Evolutionary conservation across 2,113 vertebrate species (phyloP).

Genomic region (Calyptommatus sinebrachiatus): DNA sequence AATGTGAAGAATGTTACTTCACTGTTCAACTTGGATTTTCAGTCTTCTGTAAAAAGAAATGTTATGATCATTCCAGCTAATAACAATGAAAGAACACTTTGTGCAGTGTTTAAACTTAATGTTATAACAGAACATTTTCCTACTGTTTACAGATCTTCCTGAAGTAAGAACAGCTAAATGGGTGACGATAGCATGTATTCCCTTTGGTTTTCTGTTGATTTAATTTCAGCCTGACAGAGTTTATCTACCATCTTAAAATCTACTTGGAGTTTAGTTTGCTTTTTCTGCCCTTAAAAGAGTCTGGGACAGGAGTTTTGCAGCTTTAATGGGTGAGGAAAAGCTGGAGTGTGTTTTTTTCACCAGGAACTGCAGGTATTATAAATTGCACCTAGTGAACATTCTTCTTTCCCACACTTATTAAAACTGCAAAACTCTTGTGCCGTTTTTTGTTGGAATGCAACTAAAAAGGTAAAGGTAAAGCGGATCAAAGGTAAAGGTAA

Average conservation of each 20-base stretch:
- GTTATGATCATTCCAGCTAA: conserved; percentile 12
- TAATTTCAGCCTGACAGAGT: background rate
- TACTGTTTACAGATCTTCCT: background rate
- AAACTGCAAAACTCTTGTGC: no score
- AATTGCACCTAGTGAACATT: no score
- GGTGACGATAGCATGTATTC: background rate
- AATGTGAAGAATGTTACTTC: background rate
- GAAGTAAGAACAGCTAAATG: conserved; percentile 3
- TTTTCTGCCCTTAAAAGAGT: no score
- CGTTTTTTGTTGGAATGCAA: no score
- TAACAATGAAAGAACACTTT: conserved; percentile 8
- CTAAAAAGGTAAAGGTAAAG: no score
- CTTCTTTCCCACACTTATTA: no score
- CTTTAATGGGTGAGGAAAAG: no score
- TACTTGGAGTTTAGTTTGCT: no score
- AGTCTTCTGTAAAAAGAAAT: background rate
- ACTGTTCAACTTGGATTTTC: background rate
- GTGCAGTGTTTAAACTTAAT: background rate
- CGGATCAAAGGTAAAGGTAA: no score
- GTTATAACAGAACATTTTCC: background rate
- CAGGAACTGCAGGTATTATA: no score
- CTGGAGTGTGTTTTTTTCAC: no score
- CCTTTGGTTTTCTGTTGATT: background rate
- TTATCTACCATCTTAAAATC: background rate
- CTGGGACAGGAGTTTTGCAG: no score